A percentile compares a stretch with the other conserved stretches of the same genome.
Evolutionary conservation across 2,797 vertebrate genomes (phyloP).

Genomic region (Melanotaenia boesemani): DNA sequence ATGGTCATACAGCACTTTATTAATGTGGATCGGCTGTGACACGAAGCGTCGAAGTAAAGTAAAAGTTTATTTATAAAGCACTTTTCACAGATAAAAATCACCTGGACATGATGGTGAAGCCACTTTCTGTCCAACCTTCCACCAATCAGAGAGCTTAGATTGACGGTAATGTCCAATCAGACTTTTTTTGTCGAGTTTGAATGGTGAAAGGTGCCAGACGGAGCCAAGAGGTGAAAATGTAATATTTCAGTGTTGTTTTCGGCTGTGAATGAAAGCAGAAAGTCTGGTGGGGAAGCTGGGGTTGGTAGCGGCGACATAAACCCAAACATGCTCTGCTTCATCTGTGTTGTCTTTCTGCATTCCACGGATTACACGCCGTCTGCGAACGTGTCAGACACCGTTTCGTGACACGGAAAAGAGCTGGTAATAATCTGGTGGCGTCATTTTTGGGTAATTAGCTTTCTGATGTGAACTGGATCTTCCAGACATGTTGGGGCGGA

Average conservation of each 20-base stretch:
- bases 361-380: conserved; percentile 73
- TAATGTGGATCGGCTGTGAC: too few relatives aligned
- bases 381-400: conserved; percentile 50
- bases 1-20: too few relatives aligned
- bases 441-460: conserved; percentile 3
- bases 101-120: too few relatives aligned
- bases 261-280: conserved; percentile 54
- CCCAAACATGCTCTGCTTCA: conserved; percentile 42
- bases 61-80: too few relatives aligned
- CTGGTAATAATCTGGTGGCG: background rate
- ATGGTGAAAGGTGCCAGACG: too few relatives aligned
- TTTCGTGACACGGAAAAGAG: conserved; percentile 22
- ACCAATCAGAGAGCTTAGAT: too few relatives aligned
- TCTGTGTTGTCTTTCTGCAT: conserved; percentile 67
- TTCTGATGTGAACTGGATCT: conserved; percentile 7
- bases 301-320: conserved; percentile 28
- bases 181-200: too few relatives aligned
- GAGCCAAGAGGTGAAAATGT: too few relatives aligned
- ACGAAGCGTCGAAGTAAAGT: too few relatives aligned
- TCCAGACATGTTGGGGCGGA: conserved; percentile 42
- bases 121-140: too few relatives aligned
- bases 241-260: background rate
- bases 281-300: conserved; percentile 25
- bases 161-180: too few relatives aligned
- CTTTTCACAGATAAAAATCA: too few relatives aligned